Evolutionary conservation across 1,140 invertebrate genomes (phyloP).

Genomic region (Pemphigus obesinymphae): DNA sequence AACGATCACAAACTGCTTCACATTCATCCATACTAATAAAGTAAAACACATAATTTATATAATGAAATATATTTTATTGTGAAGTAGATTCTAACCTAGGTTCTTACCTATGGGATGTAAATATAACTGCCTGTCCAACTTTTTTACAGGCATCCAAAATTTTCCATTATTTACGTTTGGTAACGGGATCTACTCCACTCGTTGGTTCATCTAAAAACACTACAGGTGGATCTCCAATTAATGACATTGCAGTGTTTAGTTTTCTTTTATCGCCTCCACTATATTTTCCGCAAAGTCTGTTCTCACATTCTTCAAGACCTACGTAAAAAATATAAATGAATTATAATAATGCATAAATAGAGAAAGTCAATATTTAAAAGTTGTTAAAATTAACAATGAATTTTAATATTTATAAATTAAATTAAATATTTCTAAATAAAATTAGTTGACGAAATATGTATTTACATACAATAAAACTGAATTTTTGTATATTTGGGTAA

Average conservation of each 20-base stretch:
- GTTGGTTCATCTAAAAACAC: slow-evolving; percentile 84
- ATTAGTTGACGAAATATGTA: too few relatives aligned
- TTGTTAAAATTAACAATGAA: too few relatives aligned
- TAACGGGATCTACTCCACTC: slow-evolving; percentile 73
- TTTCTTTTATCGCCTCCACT: too few relatives aligned
- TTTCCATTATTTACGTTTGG: slow-evolving; percentile 70
- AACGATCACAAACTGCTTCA: too few relatives aligned
- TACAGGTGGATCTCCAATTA: slow-evolving; percentile 81
- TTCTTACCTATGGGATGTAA: slow-evolving; percentile 46
- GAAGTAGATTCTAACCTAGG: neutral
- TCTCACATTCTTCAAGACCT: slow-evolving; percentile 51
- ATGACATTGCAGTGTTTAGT: too few relatives aligned
- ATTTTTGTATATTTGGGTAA: neutral
- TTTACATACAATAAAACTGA: too few relatives aligned
- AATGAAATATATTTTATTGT: too few relatives aligned
- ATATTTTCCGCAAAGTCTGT: slow-evolving; percentile 44
- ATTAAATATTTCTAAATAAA: too few relatives aligned
- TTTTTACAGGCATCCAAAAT: slow-evolving; percentile 62
- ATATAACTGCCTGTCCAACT: slow-evolving; percentile 37
- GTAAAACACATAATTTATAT: too few relatives aligned
- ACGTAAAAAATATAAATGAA: neutral
- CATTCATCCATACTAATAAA: too few relatives aligned
- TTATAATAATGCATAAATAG: neutral
- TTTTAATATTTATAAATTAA: too few relatives aligned
- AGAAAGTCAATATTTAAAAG: too few relatives aligned